Evolutionary conservation across 2,113 vertebrate genomes (phyloP).

Genomic region (Marcusenius ussheri): DNA sequence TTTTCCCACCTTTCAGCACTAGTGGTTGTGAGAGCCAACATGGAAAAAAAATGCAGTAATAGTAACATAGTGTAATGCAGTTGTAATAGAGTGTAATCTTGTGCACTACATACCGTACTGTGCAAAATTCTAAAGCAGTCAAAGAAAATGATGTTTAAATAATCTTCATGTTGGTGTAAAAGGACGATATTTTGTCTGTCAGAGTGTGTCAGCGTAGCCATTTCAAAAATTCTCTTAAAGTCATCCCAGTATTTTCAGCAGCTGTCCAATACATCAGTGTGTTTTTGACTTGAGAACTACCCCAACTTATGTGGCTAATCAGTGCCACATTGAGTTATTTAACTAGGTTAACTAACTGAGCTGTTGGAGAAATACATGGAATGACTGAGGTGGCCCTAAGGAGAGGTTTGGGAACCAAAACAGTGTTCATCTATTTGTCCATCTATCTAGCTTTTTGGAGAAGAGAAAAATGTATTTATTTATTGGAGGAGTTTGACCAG

Average conservation of each 20-base stretch:
- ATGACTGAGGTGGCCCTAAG: not conserved
- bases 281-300: not conserved
- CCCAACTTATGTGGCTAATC: not conserved
- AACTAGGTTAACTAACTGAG: not conserved
- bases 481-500: not conserved
- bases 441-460: not conserved
- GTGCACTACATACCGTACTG: not conserved
- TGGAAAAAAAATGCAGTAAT: not conserved
- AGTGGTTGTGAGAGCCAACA: not conserved
- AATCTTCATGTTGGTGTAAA: not conserved
- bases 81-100: not conserved
- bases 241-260: not conserved
- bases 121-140: not conserved
- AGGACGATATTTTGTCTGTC: not conserved
- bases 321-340: not conserved
- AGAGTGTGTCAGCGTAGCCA: not conserved
- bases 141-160: not conserved
- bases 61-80: not conserved
- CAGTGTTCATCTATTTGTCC: not conserved
- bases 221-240: not conserved
- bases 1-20: not conserved
- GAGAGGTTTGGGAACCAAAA: not conserved
- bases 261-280: not conserved
- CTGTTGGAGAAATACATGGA: not conserved
- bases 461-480: not conserved